phyloP scores from a whole-genome alignment of 1,140 invertebrate genomes.

The Drosophila ficusphila region DNA sequence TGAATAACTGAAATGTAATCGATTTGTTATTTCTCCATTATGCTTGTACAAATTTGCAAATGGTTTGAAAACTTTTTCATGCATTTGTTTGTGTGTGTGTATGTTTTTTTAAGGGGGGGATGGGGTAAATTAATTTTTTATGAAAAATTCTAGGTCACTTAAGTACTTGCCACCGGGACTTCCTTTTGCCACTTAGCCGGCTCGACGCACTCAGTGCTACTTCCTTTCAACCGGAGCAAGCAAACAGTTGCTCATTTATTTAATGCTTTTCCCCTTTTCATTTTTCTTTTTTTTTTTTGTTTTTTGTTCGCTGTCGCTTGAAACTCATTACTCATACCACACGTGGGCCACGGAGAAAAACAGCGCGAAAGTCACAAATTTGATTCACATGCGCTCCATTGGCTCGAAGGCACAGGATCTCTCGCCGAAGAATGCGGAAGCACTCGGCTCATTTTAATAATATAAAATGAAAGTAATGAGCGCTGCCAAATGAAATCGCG shows the following conservation, averaged over 20 bases:
- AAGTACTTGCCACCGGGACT: conserved; percentile 3
- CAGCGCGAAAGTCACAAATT: conserved; percentile 5
- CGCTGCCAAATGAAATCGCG: conserved; percentile 25
- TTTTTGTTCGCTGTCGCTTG: conserved; percentile 16
- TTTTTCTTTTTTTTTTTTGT: too few relatives aligned
- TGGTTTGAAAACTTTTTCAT: neutral
- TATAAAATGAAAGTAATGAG: conserved; percentile 43
- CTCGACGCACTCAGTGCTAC: neutral
- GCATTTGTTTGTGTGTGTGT: too few relatives aligned
- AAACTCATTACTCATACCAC: conserved; percentile 70
- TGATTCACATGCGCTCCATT: conserved; percentile 49
- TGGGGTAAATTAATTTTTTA: too few relatives aligned
- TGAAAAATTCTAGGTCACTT: conserved; percentile 6
- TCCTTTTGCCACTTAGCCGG: conserved; percentile 9
- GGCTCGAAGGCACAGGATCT: conserved; percentile 14
- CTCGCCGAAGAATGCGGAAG: conserved; percentile 2
- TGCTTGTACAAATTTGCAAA: neutral
- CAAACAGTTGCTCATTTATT: conserved; percentile 54
- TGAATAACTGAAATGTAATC: neutral
- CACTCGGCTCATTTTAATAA: conserved; percentile 40
- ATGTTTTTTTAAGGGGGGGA: too few relatives aligned
- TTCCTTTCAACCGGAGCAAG: neutral
- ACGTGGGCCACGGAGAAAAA: conserved; percentile 40
- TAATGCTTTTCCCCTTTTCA: too few relatives aligned
- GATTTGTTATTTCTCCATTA: neutral